Evolutionary conservation across 1,140 invertebrate genomes (phyloP).

Genomic region (Orius insidiosus): DNA sequence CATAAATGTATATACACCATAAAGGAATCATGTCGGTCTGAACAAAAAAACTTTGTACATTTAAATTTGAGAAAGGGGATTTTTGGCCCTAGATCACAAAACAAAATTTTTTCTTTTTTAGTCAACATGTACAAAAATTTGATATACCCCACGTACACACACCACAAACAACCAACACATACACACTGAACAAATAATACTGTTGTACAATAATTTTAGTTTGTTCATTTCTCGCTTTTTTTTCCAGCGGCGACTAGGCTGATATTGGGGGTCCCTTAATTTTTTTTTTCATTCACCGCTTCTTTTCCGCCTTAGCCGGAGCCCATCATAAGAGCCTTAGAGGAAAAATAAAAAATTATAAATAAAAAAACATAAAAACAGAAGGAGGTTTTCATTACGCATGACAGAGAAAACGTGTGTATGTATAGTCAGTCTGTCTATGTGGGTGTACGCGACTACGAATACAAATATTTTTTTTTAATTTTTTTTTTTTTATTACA

Average conservation of each 20-base stretch:
- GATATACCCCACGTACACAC: slow-evolving; percentile 7
- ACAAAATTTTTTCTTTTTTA: neutral
- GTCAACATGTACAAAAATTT: slow-evolving; percentile 1
- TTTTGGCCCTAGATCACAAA: neutral
- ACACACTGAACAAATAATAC: slow-evolving; percentile 5
- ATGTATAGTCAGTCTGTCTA: slow-evolving; percentile 3
- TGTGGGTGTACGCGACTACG: neutral
- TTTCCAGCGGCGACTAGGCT: neutral
- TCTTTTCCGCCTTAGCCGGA: slow-evolving; percentile 12
- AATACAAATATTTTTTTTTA: slow-evolving; percentile 5
- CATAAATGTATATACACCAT: slow-evolving; percentile 9
- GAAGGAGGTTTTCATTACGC: slow-evolving; percentile 7
- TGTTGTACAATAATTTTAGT: slow-evolving; percentile 1
- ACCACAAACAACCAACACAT: slow-evolving; percentile 1
- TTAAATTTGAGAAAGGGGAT: neutral
- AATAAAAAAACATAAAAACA: slow-evolving; percentile 1
- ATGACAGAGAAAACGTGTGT: slow-evolving; percentile 13
- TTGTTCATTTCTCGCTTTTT: neutral
- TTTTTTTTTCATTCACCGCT: slow-evolving; percentile 1
- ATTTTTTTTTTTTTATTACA: slow-evolving; percentile 8
- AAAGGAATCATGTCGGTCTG: slow-evolving; percentile 1
- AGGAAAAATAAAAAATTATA: slow-evolving; percentile 12
- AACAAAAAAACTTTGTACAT: slow-evolving; percentile 6
- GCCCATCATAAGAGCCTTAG: slow-evolving; percentile 18
- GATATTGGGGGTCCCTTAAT: neutral